Base-by-base conservation (phyloP, 2,113 vertebrate species). In the Petaurus breviceps region DNA sequence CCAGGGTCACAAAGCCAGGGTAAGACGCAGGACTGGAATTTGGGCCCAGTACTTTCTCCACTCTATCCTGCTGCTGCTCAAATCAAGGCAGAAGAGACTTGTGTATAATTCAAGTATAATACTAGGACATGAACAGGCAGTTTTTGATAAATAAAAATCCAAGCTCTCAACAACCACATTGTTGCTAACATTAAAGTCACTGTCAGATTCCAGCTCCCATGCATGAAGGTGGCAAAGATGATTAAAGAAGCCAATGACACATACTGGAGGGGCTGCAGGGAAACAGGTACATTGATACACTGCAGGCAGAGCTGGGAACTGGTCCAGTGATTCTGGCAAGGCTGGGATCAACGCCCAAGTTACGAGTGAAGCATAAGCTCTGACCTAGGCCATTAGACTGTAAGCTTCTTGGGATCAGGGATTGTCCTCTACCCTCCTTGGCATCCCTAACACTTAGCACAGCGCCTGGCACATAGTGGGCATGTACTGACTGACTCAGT, bases 241-340 rank as follows among this genome's bases (percentile, higher is more conserved):
- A 77, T 14, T 2, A n/a, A 77, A 6, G 31, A 22, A 2, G 31
- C 11, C 3, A 12, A 77, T 19, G 14, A 77, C 14, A 19, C 16
- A 77, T 77, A 4, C 14, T 77, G 68, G 37, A n/a, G 37, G 37
- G 68, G 37, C 16, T 22, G 37, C 14, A 77, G 37, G 16, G 37
- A 77, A 77, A 22, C 12, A n/a, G 61, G 3, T 14, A 68, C 37
- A 19, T 2, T 19, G 0, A 77, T n/a, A 3, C 4, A 4, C 31
- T 16, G 12, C 12, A 0, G 12, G 3, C 0, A 14, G 14, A 37
- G 4, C 37, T 37, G 12, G n/a, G 61, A 77, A 16, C 4, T 5
- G 37, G 61, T n/a, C 0, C 37, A 37, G 3, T 5, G 16, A 16
- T 7, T n/a, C 37, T 19, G 68, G 37, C 37, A n/a, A 5, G 68